Base-by-base conservation (phyloP, 2,797 vertebrate species). In the Limnodromus scolopaceus region DNA sequence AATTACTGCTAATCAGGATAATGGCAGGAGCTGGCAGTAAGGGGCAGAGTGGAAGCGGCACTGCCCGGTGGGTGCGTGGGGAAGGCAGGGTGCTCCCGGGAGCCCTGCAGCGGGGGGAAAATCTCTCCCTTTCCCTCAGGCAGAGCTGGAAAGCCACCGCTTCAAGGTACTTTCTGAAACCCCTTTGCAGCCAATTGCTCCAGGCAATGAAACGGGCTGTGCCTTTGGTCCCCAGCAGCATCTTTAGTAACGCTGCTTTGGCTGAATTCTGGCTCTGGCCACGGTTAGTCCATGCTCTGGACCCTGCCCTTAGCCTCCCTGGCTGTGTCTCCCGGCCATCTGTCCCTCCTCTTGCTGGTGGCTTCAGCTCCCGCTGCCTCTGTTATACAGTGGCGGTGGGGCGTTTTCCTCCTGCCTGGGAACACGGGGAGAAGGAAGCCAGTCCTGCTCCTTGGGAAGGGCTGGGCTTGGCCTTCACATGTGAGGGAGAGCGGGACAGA, bases 341-440 rank as follows among this genome's bases (percentile, higher is more conserved):
- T 6, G 43, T 57, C 14, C 25, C 3, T 48, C 36, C 48, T 41
- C 6, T 63, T 0, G 0, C 28, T 32, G 43, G 6, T 4, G 11
- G 34, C 32, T 80, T 41, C 72, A 43, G 46, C n/a, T 58, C 48
- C 16, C 2, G 14, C 36, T 10, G 43, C 0, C 0, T 6, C 38
- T 49, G 38, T 3, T 6, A 2, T 11, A 1, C 0, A 0, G 38
- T 1, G 3, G 16, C 2, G 2, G 4, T 0, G 0, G 45, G 32
- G 5, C 0, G 2, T 45, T 41, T 36, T 66, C 25, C 41, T 10
- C 13, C 30, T 53, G 38, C 51, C 25, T 39, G 18, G 8, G 13
- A 0, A 3, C 45, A 32, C 64, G 0, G 3, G 22, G 69, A 30
- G 60, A 3, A 64, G 68, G 36, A 11, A 13, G 7, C 15, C 36